These are phyloP conservation scores for Typhlichthys eigenmanni DNA, from an alignment of 2,797 vertebrate genomes.

Conservation along the genomic window DNA sequence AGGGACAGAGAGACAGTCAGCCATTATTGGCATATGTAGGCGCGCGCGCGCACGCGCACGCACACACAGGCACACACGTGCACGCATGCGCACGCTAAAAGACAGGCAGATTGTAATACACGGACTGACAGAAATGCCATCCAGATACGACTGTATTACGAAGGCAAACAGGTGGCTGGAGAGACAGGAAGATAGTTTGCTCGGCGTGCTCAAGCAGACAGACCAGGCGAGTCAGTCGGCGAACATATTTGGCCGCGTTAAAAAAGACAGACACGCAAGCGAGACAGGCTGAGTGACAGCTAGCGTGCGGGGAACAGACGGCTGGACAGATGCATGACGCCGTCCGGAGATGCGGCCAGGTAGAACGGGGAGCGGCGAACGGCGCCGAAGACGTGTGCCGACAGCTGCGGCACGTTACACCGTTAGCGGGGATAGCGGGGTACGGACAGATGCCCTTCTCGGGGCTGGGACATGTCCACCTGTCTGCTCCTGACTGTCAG, in stretches of 20 bases:
- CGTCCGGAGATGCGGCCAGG: conserved; percentile 40
- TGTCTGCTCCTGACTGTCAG: conserved; percentile 76
- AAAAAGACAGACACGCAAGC: conserved; percentile 32
- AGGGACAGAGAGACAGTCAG: conserved; percentile 1
- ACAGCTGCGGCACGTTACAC: conserved; percentile 50
- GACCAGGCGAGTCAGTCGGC: conserved; percentile 5
- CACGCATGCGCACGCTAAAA: not conserved
- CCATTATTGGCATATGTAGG: conserved; percentile 17
- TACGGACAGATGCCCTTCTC: conserved; percentile 72
- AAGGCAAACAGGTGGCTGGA: conserved; percentile 47
- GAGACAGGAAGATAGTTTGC: conserved; percentile 21
- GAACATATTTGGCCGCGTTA: not conserved
- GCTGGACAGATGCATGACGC: conserved; percentile 40
- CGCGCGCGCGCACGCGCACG: not conserved
- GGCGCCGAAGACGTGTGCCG: conserved; percentile 28
- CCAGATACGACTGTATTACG: conserved; percentile 8
- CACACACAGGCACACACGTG: not conserved
- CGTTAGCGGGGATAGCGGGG: conserved; percentile 18
- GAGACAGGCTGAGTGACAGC: conserved; percentile 59
- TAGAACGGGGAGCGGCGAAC: conserved; percentile 43
- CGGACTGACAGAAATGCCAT: conserved; percentile 36
- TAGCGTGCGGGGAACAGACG: conserved; percentile 59
- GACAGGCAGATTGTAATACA: not conserved
- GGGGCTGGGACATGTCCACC: conserved; percentile 55
- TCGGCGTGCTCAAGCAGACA: conserved; percentile 11